Percentiles rank a stretch among this genome's conserved stretches.
These are phyloP conservation scores for Chionomys nivalis DNA, from an alignment of 2,113 vertebrate genomes.

Conservation along the genomic window DNA sequence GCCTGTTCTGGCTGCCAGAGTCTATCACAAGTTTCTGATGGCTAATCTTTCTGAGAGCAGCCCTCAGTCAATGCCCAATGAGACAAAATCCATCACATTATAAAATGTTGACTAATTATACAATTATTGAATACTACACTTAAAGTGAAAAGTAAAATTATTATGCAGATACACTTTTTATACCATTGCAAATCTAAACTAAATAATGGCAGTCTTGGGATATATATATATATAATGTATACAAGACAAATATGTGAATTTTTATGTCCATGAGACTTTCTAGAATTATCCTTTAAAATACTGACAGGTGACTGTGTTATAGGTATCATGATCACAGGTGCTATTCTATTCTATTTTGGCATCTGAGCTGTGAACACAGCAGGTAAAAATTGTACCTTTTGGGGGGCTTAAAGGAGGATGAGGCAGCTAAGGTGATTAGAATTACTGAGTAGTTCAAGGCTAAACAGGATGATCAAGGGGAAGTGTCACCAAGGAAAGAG, in stretches of 20 bases:
- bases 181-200: not conserved
- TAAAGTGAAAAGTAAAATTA: not conserved
- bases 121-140: not conserved
- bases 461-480: not conserved
- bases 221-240: not conserved
- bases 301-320: not conserved
- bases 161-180: not conserved
- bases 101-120: not conserved
- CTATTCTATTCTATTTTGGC: not conserved
- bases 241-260: not conserved
- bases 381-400: not conserved
- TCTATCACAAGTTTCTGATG: not conserved
- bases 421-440: not conserved
- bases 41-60: not conserved
- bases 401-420: not conserved
- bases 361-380: not conserved
- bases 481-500: not conserved
- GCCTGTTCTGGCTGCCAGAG: not conserved
- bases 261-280: not conserved
- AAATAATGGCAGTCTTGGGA: not conserved
- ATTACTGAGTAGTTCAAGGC: too few relatives aligned
- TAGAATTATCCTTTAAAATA: not conserved
- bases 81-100: not conserved
- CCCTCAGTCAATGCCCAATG: not conserved
- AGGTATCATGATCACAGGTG: not conserved